These are phyloP conservation scores for Drosophila anceps DNA, from an alignment of 2,888 invertebrate species.

Conservation along the genomic window DNA sequence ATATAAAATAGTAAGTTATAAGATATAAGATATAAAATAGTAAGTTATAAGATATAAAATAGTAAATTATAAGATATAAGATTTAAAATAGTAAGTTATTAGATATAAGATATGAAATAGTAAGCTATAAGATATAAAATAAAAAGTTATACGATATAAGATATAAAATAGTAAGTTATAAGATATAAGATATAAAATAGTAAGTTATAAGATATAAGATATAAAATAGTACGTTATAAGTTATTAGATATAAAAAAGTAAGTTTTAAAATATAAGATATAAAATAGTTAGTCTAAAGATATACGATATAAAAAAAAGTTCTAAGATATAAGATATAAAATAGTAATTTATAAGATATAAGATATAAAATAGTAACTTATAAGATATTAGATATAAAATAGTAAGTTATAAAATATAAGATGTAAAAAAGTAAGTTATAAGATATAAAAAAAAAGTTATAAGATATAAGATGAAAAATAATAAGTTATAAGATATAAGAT, in stretches of 20 bases:
- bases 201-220: slow-evolving; percentile 5
- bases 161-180: slow-evolving; percentile 5
- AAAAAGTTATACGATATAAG: slow-evolving; percentile 8
- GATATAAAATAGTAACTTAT: slow-evolving; percentile 6
- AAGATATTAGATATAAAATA: slow-evolving; percentile 3
- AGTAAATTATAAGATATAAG: slow-evolving; percentile 3
- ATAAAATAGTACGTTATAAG: background rate
- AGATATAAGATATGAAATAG: no score
- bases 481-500: slow-evolving; percentile 2
- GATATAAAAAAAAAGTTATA: background rate
- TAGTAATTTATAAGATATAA: slow-evolving; percentile 7
- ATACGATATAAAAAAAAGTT: slow-evolving; percentile 3
- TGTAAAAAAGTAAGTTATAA: slow-evolving; percentile 4
- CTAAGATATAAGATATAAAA: slow-evolving; percentile 6
- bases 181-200: slow-evolving; percentile 6
- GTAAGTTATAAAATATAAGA: slow-evolving; percentile 4
- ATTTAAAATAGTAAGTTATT: slow-evolving; percentile 4
- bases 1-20: slow-evolving; percentile 4
- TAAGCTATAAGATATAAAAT: slow-evolving; percentile 1
- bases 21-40: slow-evolving; percentile 6
- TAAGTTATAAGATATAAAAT: slow-evolving; percentile 4
- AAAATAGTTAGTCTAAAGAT: slow-evolving; percentile 5
- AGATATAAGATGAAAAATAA: background rate
- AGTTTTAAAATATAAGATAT: slow-evolving; percentile 4
- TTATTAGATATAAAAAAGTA: slow-evolving; percentile 1